Conservation (phyloP, 2,113 vertebrate species). For the Platysteira castanea region DNA sequence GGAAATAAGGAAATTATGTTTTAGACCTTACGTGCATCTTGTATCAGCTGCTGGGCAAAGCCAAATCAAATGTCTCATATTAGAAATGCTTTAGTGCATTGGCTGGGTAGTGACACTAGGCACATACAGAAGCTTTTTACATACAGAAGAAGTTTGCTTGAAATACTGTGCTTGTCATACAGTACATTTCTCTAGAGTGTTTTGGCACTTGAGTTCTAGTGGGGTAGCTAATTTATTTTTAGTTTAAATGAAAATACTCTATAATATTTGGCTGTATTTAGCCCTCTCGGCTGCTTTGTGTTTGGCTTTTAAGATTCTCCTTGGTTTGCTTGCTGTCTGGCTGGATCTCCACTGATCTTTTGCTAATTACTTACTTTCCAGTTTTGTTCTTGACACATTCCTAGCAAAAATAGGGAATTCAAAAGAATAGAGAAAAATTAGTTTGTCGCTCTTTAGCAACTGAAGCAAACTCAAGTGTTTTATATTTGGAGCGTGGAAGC, state of each 20-base stretch:
- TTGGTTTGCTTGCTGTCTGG: background rate
- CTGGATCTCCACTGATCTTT: background rate
- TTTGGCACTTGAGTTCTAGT: background rate
- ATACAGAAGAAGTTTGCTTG: background rate
- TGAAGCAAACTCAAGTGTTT: background rate
- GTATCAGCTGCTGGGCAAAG: background rate
- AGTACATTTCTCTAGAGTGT: background rate
- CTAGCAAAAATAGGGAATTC: background rate
- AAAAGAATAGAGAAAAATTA: background rate
- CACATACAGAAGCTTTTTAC: background rate
- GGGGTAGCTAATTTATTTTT: background rate
- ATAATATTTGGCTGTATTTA: background rate
- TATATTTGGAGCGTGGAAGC: background rate
- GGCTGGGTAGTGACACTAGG: background rate
- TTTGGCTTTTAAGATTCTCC: background rate
- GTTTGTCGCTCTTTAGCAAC: background rate
- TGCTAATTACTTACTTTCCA: background rate
- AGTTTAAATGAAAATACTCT: background rate
- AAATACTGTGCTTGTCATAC: background rate
- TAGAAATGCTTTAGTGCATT: background rate
- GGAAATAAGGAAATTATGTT: background rate
- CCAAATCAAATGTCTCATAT: background rate
- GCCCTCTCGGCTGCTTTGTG: background rate
- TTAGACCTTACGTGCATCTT: background rate
- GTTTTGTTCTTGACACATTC: background rate